Conservation (phyloP, 2,888 invertebrate species). For the Tortricodes alternella region DNA sequence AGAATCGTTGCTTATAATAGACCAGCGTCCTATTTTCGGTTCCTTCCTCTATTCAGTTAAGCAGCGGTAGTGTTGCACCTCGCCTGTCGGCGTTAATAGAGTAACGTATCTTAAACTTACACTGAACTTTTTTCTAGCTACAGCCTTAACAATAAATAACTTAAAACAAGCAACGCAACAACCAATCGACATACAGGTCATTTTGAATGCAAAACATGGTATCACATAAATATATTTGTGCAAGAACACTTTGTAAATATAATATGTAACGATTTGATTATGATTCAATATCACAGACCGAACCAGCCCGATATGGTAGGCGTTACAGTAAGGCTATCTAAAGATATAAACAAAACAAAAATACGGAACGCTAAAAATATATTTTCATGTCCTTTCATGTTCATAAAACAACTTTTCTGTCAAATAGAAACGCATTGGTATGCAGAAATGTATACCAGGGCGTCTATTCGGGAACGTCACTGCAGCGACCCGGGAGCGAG, state of each 20-base stretch:
- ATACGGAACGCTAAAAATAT: too few species aligned
- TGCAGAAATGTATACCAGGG: too few species aligned
- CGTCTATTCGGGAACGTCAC: too few species aligned
- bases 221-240: constrained; percentile 19
- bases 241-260: constrained; percentile 12
- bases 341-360: not conserved
- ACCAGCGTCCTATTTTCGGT: too few species aligned
- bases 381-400: too few species aligned
- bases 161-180: constrained; percentile 3
- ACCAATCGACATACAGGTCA: not conserved
- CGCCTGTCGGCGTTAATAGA: too few species aligned
- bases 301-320: constrained; percentile 6
- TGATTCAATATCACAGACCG: constrained; percentile 29
- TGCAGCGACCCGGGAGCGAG: too few species aligned
- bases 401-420: too few species aligned
- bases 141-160: not conserved
- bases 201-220: constrained; percentile 11
- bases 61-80: not conserved
- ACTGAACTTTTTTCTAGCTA: not conserved
- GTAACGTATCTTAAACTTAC: not conserved
- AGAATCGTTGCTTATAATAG: too few species aligned
- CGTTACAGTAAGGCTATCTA: not conserved
- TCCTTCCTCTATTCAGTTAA: not conserved
- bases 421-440: too few species aligned
- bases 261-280: constrained; percentile 19